Evolutionary conservation across 2,797 vertebrate genomes (phyloP).

Genomic region (Dallia pectoralis): DNA sequence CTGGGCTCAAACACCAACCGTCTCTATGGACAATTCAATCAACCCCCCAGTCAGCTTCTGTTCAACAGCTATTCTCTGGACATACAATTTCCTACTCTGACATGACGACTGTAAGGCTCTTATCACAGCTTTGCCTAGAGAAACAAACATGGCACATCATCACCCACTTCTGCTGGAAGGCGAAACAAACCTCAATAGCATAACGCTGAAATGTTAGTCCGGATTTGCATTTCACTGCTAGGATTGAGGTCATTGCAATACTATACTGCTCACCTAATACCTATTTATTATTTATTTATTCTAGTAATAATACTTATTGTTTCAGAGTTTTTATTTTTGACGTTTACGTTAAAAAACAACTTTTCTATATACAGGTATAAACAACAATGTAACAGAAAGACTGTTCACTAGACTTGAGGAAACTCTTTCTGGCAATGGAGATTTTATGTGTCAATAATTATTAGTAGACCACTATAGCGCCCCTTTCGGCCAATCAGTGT

Average conservation of each 20-base stretch:
- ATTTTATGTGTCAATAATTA: too few species aligned
- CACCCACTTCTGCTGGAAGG: conserved; percentile 57
- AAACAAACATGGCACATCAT: conserved; percentile 63
- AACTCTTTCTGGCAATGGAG: too few species aligned
- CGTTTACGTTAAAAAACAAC: not conserved
- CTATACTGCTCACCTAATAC: not conserved
- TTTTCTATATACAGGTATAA: not conserved
- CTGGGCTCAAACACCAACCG: conserved; percentile 69
- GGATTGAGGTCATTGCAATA: not conserved
- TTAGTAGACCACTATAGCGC: too few species aligned
- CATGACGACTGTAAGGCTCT: conserved; percentile 49
- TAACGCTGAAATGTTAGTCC: conserved; percentile 47
- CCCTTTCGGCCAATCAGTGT: too few species aligned
- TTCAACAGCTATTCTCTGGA: conserved; percentile 51
- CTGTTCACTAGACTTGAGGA: too few species aligned
- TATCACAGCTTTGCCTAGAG: conserved; percentile 62
- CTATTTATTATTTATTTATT: too few species aligned
- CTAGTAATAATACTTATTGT: not conserved
- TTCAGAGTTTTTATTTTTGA: not conserved
- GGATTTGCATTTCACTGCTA: conserved; percentile 1
- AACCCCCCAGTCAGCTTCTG: conserved; percentile 35
- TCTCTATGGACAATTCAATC: conserved; percentile 58
- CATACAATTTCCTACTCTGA: conserved; percentile 55
- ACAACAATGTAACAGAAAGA: too few species aligned
- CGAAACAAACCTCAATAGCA: conserved; percentile 63